Conservation (phyloP, 2,113 vertebrate genomes). For the Mellivora capensis region DNA sequence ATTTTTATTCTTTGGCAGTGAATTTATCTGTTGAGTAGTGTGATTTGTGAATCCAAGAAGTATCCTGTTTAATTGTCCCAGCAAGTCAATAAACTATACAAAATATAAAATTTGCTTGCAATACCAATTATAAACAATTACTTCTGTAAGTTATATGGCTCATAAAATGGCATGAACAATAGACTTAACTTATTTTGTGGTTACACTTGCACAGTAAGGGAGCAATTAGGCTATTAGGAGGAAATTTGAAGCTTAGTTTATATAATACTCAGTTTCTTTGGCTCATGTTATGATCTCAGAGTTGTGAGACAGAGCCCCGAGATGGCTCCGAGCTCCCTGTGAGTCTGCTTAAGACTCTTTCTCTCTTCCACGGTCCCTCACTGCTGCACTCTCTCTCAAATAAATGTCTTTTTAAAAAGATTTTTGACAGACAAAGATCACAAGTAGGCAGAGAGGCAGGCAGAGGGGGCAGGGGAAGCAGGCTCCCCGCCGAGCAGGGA, state of each 20-base stretch:
- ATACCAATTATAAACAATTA: not conserved
- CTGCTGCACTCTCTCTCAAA: not conserved
- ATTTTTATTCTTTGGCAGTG: not conserved
- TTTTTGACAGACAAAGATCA: no score
- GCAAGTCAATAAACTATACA: not conserved
- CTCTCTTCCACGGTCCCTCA: not conserved
- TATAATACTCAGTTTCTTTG: not conserved
- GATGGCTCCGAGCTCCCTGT: not conserved
- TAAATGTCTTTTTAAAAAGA: no score
- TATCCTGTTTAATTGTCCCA: not conserved
- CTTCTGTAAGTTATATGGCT: not conserved
- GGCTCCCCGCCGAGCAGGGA: no score
- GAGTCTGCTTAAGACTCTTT: not conserved
- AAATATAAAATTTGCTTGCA: not conserved
- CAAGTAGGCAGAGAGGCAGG: no score
- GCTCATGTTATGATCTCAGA: not conserved
- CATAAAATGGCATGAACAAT: not conserved
- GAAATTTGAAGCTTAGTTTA: not conserved
- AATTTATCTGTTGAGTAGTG: not conserved
- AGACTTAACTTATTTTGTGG: not conserved
- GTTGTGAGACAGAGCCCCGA: not conserved
- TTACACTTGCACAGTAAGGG: not conserved
- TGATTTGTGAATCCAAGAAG: not conserved
- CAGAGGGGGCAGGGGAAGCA: no score
- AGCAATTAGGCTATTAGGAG: not conserved